These are phyloP conservation scores for Hypomecis punctinalis DNA, from an alignment of 2,888 invertebrate species.

Conservation along the genomic window DNA sequence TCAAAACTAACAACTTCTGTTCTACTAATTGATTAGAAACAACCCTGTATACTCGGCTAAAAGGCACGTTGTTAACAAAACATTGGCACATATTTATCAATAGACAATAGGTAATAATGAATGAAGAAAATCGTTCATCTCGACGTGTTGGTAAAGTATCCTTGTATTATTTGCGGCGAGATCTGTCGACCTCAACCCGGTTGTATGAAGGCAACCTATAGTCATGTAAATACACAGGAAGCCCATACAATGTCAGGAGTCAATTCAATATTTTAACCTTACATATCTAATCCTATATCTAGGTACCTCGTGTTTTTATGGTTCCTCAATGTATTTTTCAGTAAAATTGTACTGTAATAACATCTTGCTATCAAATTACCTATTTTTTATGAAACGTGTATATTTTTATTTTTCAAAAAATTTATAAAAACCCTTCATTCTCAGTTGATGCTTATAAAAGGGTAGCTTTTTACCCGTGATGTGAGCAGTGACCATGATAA, in stretches of 20 bases:
- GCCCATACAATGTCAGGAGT: slow-evolving; percentile 75
- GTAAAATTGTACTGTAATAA: not conserved
- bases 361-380: too few species aligned
- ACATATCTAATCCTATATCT: slow-evolving; percentile 8
- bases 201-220: slow-evolving; percentile 79
- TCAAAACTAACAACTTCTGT: too few species aligned
- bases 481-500: too few species aligned
- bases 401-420: too few species aligned
- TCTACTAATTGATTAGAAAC: too few species aligned
- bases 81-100: slow-evolving; percentile 35
- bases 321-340: slow-evolving; percentile 22
- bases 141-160: slow-evolving; percentile 41
- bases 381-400: too few species aligned
- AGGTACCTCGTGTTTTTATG: slow-evolving; percentile 36
- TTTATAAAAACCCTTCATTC: too few species aligned
- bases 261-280: slow-evolving; percentile 47
- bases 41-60: too few species aligned
- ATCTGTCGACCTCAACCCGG: slow-evolving; percentile 76
- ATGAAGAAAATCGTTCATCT: slow-evolving; percentile 27
- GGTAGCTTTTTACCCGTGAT: too few species aligned
- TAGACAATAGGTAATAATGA: slow-evolving; percentile 37
- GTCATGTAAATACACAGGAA: slow-evolving; percentile 80
- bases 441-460: too few species aligned
- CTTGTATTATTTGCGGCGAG: slow-evolving; percentile 51
- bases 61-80: slow-evolving; percentile 14